Percentiles rank a stretch among this genome's conserved stretches.
phyloP scores from a whole-genome alignment of 2,888 invertebrate genomes.

The Notocelia uddmanniana region DNA sequence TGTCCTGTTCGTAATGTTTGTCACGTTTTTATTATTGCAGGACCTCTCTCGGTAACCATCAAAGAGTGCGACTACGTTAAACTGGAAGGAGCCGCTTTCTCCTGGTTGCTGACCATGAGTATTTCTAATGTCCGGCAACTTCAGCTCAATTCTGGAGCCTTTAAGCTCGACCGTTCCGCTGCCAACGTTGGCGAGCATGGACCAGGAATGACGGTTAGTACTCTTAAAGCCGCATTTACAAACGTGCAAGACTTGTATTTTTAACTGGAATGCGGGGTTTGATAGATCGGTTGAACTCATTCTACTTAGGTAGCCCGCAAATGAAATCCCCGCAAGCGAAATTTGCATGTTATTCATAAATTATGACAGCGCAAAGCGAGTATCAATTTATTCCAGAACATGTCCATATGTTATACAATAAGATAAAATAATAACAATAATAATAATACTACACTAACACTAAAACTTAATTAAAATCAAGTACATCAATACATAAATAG shows the following conservation, averaged over 20 bases:
- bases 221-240: not conserved
- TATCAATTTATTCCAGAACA: too few species aligned
- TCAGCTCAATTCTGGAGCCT: conserved; percentile 86
- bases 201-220: conserved; percentile 84
- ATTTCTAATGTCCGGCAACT: conserved; percentile 86
- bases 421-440: too few species aligned
- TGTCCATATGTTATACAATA: too few species aligned
- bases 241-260: too few species aligned
- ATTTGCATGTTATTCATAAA: too few species aligned
- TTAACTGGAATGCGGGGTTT: too few species aligned
- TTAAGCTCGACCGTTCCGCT: conserved; percentile 86
- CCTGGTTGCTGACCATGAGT: conserved; percentile 87
- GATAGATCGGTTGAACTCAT: too few species aligned
- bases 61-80: conserved; percentile 85
- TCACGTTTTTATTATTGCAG: conserved; percentile 70
- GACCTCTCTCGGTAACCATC: conserved; percentile 87
- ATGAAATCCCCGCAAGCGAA: too few species aligned
- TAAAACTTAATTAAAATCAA: too few species aligned
- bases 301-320: too few species aligned
- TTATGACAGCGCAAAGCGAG: conserved; percentile 26
- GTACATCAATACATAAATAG: too few species aligned
- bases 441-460: too few species aligned
- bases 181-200: conserved; percentile 88
- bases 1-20: not conserved
- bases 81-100: conserved; percentile 88